A percentile compares a stretch with the other conserved stretches of the same genome.
Evolutionary conservation across 2,888 invertebrate species (phyloP).

Genomic region (Spialia ferax): DNA sequence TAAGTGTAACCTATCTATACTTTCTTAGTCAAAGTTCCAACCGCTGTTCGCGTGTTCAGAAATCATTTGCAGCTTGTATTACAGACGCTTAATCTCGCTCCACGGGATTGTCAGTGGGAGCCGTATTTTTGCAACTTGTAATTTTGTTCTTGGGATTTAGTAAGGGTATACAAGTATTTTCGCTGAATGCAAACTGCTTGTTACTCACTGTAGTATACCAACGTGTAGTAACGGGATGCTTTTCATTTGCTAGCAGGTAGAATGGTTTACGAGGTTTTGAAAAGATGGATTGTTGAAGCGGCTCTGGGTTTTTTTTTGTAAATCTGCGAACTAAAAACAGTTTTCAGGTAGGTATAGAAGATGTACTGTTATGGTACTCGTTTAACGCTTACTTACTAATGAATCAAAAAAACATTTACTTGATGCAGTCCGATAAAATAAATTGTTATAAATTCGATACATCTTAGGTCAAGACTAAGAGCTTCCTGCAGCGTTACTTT

Average conservation of each 20-base stretch:
- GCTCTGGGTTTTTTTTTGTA: neutral
- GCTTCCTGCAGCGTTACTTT: too few species aligned
- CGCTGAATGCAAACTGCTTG: neutral
- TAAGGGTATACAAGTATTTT: neutral
- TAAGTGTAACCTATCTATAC: too few species aligned
- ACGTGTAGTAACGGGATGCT: neutral
- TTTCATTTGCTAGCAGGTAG: neutral
- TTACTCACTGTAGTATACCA: too few species aligned
- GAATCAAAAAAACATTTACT: too few species aligned
- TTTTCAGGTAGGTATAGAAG: too few species aligned
- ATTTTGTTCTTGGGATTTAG: constrained; percentile 20
- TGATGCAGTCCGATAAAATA: too few species aligned
- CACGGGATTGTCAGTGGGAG: constrained; percentile 26
- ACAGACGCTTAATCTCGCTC: constrained; percentile 32
- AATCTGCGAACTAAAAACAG: too few species aligned
- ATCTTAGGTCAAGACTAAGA: too few species aligned
- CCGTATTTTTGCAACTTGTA: constrained; percentile 19
- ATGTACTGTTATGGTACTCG: too few species aligned
- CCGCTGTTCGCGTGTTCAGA: constrained; percentile 28
- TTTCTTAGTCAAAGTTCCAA: too few species aligned
- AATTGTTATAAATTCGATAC: too few species aligned
- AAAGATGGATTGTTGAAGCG: neutral
- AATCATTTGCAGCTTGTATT: constrained; percentile 25
- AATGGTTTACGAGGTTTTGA: neutral
- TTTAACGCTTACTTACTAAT: too few species aligned